Evolutionary conservation across 2,888 invertebrate genomes (phyloP).

Genomic region (Latrodectus elegans): DNA sequence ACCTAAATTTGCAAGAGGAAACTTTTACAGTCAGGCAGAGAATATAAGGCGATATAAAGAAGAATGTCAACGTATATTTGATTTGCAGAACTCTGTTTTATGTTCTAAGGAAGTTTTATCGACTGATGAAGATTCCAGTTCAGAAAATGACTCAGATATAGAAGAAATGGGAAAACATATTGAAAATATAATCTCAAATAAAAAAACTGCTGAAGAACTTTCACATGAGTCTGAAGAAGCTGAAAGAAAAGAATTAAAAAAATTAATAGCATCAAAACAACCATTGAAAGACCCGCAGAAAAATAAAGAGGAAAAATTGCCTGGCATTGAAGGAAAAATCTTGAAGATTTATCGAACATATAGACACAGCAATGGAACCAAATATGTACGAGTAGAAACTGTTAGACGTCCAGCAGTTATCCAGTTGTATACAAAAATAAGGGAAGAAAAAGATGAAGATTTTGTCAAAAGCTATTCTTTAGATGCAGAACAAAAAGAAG

Average conservation of each 20-base stretch:
- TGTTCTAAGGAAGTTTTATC: constrained; percentile 94
- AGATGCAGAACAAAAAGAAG: constrained; percentile 93
- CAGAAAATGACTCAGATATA: constrained; percentile 95
- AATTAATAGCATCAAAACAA: constrained; percentile 86
- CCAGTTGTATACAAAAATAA: constrained; percentile 95
- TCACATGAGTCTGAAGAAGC: constrained; percentile 95
- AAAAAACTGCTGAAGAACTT: constrained; percentile 92
- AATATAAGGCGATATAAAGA: constrained; percentile 98
- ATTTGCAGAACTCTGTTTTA: constrained; percentile 94
- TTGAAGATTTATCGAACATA: constrained; percentile 95
- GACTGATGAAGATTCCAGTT: constrained; percentile 94
- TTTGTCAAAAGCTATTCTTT: constrained; percentile 90
- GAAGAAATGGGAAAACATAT: constrained; percentile 98
- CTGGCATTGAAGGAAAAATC: constrained; percentile 71
- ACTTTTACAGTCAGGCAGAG: constrained; percentile 97
- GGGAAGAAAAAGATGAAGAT: constrained; percentile 88
- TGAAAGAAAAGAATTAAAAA: constrained; percentile 92
- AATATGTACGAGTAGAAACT: constrained; percentile 91
- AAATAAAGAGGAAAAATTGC: constrained; percentile 21
- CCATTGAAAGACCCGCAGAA: constrained; percentile 16
- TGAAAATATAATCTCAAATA: constrained; percentile 97
- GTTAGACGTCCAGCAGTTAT: constrained; percentile 95
- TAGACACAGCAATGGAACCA: constrained; percentile 87
- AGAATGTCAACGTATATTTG: constrained; percentile 98
- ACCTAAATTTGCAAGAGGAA: constrained; percentile 97